phyloP scores from a whole-genome alignment of 2,797 vertebrate species.

The Acrossocheilus fasciatus region DNA sequence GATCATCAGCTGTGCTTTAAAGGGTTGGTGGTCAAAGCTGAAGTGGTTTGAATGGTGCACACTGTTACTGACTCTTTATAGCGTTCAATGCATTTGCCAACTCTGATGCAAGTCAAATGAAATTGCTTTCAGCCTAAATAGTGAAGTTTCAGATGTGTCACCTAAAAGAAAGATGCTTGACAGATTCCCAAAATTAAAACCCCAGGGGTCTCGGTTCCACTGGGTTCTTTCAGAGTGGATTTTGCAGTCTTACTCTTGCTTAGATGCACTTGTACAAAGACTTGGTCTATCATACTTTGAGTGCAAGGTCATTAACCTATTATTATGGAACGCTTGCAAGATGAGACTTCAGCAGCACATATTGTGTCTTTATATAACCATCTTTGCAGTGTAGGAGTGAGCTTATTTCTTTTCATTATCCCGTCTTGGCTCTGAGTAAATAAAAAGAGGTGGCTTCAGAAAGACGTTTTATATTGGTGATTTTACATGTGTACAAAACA shows the following conservation, averaged over 20 bases:
- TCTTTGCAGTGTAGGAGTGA: conserved; percentile 14
- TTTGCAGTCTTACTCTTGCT: neutral
- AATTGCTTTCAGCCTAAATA: neutral
- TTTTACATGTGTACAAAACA: conserved; percentile 42
- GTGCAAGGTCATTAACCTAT: neutral
- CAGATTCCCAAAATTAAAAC: conserved; percentile 8
- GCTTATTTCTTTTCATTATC: conserved; percentile 12
- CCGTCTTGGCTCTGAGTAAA: neutral
- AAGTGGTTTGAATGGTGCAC: neutral
- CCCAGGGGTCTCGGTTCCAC: neutral
- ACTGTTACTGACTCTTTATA: neutral
- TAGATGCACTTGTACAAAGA: neutral
- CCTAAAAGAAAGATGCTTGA: neutral
- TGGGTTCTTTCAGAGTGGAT: neutral
- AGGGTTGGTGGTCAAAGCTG: neutral
- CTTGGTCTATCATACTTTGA: neutral
- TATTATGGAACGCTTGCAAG: neutral
- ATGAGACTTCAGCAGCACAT: neutral
- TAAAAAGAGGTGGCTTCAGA: conserved; percentile 9
- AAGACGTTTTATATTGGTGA: neutral
- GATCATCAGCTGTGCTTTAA: neutral
- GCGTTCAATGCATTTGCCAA: neutral
- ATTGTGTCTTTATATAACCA: conserved; percentile 5
- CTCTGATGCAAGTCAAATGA: neutral
- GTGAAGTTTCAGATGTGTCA: neutral